phyloP scores from a whole-genome alignment of 2,797 vertebrate species.

The Pseudocheirus occidentalis region DNA sequence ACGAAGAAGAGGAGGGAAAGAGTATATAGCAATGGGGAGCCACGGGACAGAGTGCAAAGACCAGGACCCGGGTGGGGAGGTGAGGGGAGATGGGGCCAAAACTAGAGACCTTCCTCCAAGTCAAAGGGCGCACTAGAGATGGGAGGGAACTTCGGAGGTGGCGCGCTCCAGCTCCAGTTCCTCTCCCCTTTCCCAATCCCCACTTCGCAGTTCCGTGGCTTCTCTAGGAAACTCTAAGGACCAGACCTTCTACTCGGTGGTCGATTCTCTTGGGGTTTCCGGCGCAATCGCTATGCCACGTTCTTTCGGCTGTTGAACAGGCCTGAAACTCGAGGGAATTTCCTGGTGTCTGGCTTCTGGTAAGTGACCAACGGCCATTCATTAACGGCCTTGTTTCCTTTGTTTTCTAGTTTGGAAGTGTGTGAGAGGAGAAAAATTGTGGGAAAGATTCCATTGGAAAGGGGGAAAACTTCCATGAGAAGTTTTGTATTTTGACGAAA shows the following conservation, averaged over 20 bases:
- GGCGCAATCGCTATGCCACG: neutral
- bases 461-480: neutral
- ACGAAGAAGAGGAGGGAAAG: neutral
- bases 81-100: fast-evolving
- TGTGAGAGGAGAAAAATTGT: neutral
- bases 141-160: neutral
- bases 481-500: neutral
- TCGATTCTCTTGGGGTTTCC: neutral
- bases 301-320: neutral
- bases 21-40: neutral
- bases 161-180: neutral
- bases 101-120: neutral
- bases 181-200: neutral
- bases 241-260: neutral
- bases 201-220: fast-evolving
- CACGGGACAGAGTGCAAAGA: no score
- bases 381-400: neutral
- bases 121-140: neutral
- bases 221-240: neutral
- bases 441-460: neutral
- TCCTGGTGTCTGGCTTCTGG: neutral
- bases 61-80: no score
- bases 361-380: neutral
- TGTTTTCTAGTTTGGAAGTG: neutral
- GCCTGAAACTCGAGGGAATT: fast-evolving